phyloP scores from a whole-genome alignment of 1,140 invertebrate genomes.

The Rhyacophila brunnea region DNA sequence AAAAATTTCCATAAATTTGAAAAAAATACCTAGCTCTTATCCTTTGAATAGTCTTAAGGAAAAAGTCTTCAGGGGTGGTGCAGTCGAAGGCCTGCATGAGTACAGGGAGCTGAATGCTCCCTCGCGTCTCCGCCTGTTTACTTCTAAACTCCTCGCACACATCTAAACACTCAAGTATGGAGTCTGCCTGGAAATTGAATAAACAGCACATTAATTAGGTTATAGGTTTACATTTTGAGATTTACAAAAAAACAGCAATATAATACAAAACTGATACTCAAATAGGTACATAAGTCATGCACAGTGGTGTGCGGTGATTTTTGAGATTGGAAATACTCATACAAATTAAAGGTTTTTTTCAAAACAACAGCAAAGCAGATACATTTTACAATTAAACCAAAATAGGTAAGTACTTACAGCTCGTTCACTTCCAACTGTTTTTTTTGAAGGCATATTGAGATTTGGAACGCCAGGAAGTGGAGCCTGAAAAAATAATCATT shows the following conservation, averaged over 20 bases:
- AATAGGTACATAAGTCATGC: constrained; percentile 2
- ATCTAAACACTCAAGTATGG: constrained; percentile 84
- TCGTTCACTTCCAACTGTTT: constrained; percentile 89
- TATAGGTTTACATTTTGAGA: too few relatives aligned
- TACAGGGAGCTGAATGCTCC: constrained; percentile 59
- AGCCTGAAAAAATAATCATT: constrained; percentile 45
- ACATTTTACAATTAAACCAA: too few relatives aligned
- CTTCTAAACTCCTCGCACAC: constrained; percentile 69
- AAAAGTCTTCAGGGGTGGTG: constrained; percentile 71
- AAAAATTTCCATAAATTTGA: too few relatives aligned
- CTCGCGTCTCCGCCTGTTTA: constrained; percentile 52
- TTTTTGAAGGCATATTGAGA: constrained; percentile 79
- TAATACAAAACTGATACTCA: constrained; percentile 36
- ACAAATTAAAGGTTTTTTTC: too few relatives aligned
- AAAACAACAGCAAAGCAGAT: too few relatives aligned
- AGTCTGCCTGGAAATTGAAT: constrained; percentile 89
- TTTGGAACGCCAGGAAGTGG: constrained; percentile 68
- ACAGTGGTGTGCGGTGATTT: too few relatives aligned
- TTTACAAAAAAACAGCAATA: too few relatives aligned
- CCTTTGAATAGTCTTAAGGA: constrained; percentile 75
- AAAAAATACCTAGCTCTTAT: constrained; percentile 67
- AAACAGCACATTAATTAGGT: too few relatives aligned
- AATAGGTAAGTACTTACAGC: constrained; percentile 62
- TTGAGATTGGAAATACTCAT: too few relatives aligned
- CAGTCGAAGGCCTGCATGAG: constrained; percentile 79